Evolutionary conservation across 2,888 invertebrate species (phyloP).

Genomic region (Oxycera nigricornis): DNA sequence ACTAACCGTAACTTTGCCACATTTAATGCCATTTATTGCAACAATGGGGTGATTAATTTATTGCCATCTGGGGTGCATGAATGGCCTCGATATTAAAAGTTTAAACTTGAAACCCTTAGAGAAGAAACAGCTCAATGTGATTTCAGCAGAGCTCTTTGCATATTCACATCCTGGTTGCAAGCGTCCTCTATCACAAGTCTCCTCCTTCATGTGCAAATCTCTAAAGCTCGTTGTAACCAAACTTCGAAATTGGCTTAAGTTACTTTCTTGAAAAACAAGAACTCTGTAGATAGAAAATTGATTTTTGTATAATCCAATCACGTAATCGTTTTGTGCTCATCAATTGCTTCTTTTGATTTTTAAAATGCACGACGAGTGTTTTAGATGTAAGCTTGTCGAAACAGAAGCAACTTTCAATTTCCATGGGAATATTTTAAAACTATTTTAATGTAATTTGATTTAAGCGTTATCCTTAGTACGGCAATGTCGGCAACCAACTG

Average conservation of each 20-base stretch:
- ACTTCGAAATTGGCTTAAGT: slow-evolving; percentile 6
- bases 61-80: too few relatives aligned
- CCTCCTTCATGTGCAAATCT: background rate
- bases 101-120: too few relatives aligned
- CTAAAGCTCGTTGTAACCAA: background rate
- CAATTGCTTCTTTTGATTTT: background rate
- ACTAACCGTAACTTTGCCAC: too few relatives aligned
- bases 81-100: too few relatives aligned
- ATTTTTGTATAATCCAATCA: slow-evolving; percentile 13
- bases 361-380: background rate
- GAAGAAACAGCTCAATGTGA: too few relatives aligned
- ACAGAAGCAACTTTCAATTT: slow-evolving; percentile 9
- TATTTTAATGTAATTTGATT: slow-evolving; percentile 16
- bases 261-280: background rate
- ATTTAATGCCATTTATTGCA: too few relatives aligned
- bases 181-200: too few relatives aligned
- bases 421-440: slow-evolving; percentile 4
- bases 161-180: too few relatives aligned
- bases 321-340: background rate
- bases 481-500: background rate
- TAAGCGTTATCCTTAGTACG: background rate
- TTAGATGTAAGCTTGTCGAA: background rate
- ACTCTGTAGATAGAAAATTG: background rate
- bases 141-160: too few relatives aligned
- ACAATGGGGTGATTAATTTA: too few relatives aligned